These are phyloP conservation scores for Erynnis tages DNA, from an alignment of 2,888 invertebrate species.

Conservation along the genomic window DNA sequence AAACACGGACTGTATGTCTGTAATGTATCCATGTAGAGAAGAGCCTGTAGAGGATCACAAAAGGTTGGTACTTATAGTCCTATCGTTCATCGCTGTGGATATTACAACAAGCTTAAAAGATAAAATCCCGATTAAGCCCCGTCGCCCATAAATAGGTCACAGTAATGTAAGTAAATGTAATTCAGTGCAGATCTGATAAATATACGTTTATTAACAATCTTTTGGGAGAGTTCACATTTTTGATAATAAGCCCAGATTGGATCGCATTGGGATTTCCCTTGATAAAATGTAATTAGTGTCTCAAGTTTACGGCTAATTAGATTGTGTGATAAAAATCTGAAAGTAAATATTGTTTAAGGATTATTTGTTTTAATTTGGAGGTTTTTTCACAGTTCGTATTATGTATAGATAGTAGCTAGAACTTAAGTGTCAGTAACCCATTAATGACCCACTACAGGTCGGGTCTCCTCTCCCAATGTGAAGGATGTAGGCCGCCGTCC, in stretches of 20 bases:
- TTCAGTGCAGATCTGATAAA: constrained; percentile 18
- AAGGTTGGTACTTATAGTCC: background rate
- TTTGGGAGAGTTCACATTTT: constrained; percentile 1
- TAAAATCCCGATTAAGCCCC: constrained; percentile 25
- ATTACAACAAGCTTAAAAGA: constrained; percentile 2
- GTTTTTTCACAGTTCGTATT: too few species aligned
- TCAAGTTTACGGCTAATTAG: background rate
- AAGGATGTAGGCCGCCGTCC: too few species aligned
- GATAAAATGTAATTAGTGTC: constrained; percentile 16
- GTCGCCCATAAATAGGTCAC: constrained; percentile 21
- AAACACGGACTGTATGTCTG: too few species aligned
- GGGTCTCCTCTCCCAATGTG: too few species aligned
- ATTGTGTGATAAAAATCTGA: background rate
- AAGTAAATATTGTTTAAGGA: background rate
- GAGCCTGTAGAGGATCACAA: too few species aligned
- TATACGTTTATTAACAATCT: constrained; percentile 12
- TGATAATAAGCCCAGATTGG: constrained; percentile 9
- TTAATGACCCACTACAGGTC: too few species aligned
- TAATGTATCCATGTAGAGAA: too few species aligned
- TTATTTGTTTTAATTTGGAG: background rate
- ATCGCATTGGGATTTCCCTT: constrained; percentile 3
- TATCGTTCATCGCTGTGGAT: background rate
- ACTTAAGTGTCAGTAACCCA: too few species aligned
- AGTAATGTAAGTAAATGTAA: constrained; percentile 17
- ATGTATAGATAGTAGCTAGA: too few species aligned